Conservation (phyloP, 2,888 invertebrate species). For the Diarsia rubi region DNA sequence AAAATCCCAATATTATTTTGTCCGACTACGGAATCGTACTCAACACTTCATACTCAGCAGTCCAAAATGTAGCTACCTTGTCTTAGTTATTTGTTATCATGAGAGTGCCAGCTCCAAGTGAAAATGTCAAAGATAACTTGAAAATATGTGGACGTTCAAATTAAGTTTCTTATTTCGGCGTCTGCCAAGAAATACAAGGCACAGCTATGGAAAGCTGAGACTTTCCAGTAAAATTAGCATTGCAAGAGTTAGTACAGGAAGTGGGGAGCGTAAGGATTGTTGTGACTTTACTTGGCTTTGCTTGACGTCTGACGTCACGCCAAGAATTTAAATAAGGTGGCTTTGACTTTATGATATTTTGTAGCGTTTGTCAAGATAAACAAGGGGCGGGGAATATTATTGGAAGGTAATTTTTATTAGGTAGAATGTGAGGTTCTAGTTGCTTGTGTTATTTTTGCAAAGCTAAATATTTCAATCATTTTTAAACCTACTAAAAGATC, state of each 20-base stretch:
- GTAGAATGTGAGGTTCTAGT: not conserved
- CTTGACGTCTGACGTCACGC: conserved; percentile 29
- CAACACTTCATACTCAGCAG: not conserved
- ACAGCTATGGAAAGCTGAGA: not conserved
- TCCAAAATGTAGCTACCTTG: not conserved
- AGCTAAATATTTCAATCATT: not conserved
- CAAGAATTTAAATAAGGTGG: conserved; percentile 54
- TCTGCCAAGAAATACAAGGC: conserved; percentile 35
- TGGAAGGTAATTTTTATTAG: not conserved
- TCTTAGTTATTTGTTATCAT: not conserved
- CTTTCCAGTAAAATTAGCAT: conserved; percentile 43
- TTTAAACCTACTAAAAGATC: not conserved
- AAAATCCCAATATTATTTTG: not conserved
- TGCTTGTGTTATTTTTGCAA: not conserved
- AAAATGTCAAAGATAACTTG: not conserved
- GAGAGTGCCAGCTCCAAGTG: not conserved
- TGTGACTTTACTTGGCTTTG: conserved; percentile 30
- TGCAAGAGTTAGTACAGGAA: conserved; percentile 21
- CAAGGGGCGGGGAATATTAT: not conserved
- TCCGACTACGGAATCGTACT: not conserved
- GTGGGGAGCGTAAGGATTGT: conserved; percentile 29
- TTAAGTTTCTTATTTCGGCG: conserved; percentile 29
- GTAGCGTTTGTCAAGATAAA: conserved; percentile 12
- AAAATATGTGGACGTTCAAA: conserved; percentile 28
- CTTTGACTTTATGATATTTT: conserved; percentile 27